These are phyloP conservation scores for Hippocampus abdominalis DNA, from an alignment of 2,113 vertebrate species.

Conservation along the genomic window DNA sequence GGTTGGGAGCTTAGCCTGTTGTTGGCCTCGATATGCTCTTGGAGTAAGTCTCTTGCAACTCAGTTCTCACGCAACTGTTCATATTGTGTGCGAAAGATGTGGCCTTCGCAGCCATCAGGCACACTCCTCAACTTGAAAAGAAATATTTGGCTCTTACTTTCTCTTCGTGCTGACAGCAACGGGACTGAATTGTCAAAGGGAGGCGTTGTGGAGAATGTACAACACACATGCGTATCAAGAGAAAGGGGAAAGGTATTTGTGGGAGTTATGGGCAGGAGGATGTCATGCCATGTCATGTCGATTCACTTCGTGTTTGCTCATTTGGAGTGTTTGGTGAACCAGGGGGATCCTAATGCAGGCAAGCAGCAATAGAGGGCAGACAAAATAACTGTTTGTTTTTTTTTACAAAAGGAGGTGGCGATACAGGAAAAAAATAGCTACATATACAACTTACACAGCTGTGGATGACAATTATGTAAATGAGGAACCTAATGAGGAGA, in stretches of 20 bases:
- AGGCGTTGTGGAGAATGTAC: slow-evolving; percentile 6
- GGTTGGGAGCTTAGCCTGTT: slow-evolving; percentile 17
- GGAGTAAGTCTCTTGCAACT: slow-evolving; percentile 1
- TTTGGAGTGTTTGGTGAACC: not conserved
- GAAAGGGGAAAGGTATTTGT: slow-evolving; percentile 11
- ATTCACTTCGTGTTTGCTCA: not conserved
- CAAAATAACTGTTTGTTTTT: not conserved
- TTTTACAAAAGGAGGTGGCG: not conserved
- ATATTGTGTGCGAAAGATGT: not conserved
- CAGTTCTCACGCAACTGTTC: not conserved
- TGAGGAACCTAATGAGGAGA: not conserved
- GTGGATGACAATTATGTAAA: not conserved
- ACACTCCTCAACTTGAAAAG: slow-evolving; percentile 44
- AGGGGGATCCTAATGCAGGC: not conserved
- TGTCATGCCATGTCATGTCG: not conserved
- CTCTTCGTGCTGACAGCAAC: slow-evolving; percentile 32
- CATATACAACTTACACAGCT: not conserved
- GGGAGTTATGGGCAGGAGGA: not conserved
- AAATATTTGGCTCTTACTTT: slow-evolving; percentile 29
- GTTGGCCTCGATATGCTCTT: slow-evolving; percentile 12
- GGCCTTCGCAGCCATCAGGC: slow-evolving; percentile 11
- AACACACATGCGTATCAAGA: slow-evolving; percentile 25
- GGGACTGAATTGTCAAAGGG: slow-evolving; percentile 13
- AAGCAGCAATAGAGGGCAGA: not conserved
- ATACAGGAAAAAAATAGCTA: no score